A percentile compares a stretch with the other conserved stretches of the same genome.
phyloP scores from a whole-genome alignment of 2,113 vertebrate genomes.

The Bufo gargarizans region DNA sequence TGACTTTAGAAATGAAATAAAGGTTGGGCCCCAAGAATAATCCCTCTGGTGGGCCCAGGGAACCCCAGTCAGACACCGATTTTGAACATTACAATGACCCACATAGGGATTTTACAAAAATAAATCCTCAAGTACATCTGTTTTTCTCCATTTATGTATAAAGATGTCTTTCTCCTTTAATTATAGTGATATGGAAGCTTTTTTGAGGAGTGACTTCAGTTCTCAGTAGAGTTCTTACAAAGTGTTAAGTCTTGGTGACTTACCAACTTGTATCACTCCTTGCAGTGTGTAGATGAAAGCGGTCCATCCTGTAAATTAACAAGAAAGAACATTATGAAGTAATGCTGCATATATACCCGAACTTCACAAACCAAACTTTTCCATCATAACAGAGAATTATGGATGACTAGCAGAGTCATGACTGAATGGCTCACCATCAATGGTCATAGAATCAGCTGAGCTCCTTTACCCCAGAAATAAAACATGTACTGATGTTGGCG shows the following conservation, averaged over 20 bases:
- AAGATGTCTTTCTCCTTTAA: background rate
- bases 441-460: no score
- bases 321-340: background rate
- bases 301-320: slow-evolving; percentile 72
- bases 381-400: no score
- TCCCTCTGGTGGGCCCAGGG: no score
- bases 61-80: no score
- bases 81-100: no score
- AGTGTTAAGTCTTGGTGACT: slow-evolving; percentile 62
- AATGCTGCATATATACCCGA: background rate
- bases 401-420: no score
- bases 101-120: no score
- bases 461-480: no score
- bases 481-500: no score
- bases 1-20: no score
- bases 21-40: no score
- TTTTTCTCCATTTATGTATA: background rate
- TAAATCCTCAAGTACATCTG: background rate
- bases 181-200: background rate
- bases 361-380: background rate
- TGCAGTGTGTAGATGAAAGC: slow-evolving; percentile 77
- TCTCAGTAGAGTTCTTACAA: background rate
- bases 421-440: no score
- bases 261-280: slow-evolving; percentile 71
- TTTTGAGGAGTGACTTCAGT: background rate